Evolutionary conservation across 2,113 vertebrate species (phyloP), one percentile per base, ranked within the genome.

Genomic region (Arenaria interpres): DNA sequence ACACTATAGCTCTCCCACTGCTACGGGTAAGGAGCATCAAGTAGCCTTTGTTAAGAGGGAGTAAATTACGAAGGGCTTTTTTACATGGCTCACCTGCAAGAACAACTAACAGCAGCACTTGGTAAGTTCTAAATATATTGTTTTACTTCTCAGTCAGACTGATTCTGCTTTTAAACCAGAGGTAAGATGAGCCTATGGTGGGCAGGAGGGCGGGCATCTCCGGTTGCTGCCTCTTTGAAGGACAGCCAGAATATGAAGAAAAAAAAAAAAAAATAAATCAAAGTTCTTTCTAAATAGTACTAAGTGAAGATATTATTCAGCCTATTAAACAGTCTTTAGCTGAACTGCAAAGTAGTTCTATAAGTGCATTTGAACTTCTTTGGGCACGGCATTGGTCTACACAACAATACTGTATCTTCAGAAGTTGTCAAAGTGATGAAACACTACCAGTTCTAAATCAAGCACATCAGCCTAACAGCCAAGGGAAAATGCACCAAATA

Each of bases 361-460:
- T 1, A 59, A 73, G 64, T 10, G 33, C 25, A 63, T 28, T 18
- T 78, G 27, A 88, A 64, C 21, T 45, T 51, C 56, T 93, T 35
- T 37, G 45, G 45, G 30, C 43, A 81, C 14, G 27, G 25, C 35
- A 51, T 22, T 25, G 32, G 12, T 37, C 56, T 35, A n/a, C 5
- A 14, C 8, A 50, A 28, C 60, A 81, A 59, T 43, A 92, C 51
- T 67, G 41, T 84, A 89, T 22, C 35, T 20, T 60, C 57, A 54
- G 13, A 62, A 66, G 50, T 5, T 66, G 48, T 78, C 71, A 37
- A 45, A 91, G 79, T 84, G 89, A 93, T 73, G 91, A 96, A 92
- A 92, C 63, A 73, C 82, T 45, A 92, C 33, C 85, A 93, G 45
- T 32, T 86, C 95, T 92, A 93, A 96, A 96, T 84, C 80, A 85